Evolutionary conservation across 2,888 invertebrate genomes (phyloP), one percentile per base, ranked within the genome.

Genomic region (Anodontia alba): DNA sequence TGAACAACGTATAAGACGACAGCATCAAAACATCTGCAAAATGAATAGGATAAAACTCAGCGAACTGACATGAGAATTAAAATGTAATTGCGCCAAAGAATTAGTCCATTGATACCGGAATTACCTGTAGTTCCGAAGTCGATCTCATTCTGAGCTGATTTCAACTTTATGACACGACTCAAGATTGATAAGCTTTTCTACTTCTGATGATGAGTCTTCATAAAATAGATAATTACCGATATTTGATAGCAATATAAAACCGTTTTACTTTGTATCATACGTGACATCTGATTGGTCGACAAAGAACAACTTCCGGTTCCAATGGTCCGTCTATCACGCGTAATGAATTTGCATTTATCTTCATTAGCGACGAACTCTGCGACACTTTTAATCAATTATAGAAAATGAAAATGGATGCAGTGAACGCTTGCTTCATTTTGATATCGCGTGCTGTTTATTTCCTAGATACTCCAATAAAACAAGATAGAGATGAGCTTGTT

Each of bases 321-420:
- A 67, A 83, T 80, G 78, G 80, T 49, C 73, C 67, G 70, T 83
- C 73, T 73, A 83, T 83, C 80, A 62, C 31, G 23, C 23, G 68
- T 76, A 78, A 80, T 83, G 68, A 68, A 73, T 67, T 38, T 68
- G 29, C 83, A 77, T 83, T 83, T 73, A 83, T 80, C 80, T 80
- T 83, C 76, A 79, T 82, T 76, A 68, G 31, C 10, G n/a, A 31
- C 26, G 70, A 70, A 73, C 78, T 29, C 70, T 29, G 29, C 49
- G 80, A 76, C 69, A 80, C 76, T 80, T 76, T 80, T 69, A 72
- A 80, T 80, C 80, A 80, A 80, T 80, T 76, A 71, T 71, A 29
- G 42, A 46, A 43, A 69, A 69, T 69, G 69, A 69, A 42, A 69
- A 46, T 46, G 69, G 46, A 69, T 69, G 69, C 46, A 43, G 8